Conservation (phyloP, 2,113 vertebrate species). For the Anseranas semipalmata region DNA sequence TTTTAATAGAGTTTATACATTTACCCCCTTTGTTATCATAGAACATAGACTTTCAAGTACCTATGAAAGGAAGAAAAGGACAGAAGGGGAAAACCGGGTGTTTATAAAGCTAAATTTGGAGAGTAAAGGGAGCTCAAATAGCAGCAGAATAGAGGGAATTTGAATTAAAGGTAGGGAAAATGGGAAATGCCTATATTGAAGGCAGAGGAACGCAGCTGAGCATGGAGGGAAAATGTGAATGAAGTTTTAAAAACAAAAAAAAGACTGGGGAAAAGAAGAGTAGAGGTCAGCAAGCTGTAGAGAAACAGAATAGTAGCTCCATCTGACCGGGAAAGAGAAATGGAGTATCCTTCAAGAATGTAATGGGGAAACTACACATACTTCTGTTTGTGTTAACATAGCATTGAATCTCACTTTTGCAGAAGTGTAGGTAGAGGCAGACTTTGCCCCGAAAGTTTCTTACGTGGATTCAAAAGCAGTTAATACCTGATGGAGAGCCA, state of each 20-base stretch:
- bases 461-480: not conserved
- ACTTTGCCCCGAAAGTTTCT: not conserved
- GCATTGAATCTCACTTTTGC: not conserved
- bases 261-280: not conserved
- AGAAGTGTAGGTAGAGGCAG: not conserved
- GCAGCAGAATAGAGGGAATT: not conserved
- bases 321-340: not conserved
- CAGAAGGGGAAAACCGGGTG: not conserved
- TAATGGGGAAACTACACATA: not conserved
- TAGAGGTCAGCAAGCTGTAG: not conserved
- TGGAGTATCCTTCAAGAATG: not conserved
- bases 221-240: not conserved
- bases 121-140: not conserved
- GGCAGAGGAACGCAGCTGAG: not conserved
- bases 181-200: not conserved
- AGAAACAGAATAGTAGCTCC: not conserved
- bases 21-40: not conserved
- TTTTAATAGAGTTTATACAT: not conserved
- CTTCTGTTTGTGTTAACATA: not conserved
- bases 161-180: not conserved
- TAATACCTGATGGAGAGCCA: not conserved
- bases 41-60: not conserved
- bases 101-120: not conserved
- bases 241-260: not conserved
- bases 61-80: not conserved